These are phyloP conservation scores for Dromius quadrimaculatus DNA, from an alignment of 2,888 invertebrate species.

Conservation along the genomic window DNA sequence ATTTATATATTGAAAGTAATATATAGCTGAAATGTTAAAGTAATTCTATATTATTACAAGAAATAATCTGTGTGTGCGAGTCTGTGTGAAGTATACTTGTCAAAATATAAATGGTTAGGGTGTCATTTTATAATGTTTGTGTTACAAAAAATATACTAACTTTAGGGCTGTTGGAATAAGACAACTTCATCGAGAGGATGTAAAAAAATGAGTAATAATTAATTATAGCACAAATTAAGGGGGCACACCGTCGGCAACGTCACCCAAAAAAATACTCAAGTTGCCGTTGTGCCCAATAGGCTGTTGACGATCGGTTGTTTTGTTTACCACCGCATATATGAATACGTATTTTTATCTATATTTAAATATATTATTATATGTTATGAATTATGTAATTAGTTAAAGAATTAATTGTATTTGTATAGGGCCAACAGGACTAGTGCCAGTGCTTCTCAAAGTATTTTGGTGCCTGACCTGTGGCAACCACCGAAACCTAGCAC, in stretches of 20 bases:
- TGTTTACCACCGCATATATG: constrained; percentile 42
- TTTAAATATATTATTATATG: constrained; percentile 35
- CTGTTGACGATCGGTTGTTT: constrained; percentile 40
- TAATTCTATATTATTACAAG: constrained; percentile 64
- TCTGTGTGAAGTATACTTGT: constrained; percentile 61
- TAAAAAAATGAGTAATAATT: constrained; percentile 56
- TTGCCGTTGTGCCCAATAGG: constrained; percentile 3
- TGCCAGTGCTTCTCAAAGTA: neutral
- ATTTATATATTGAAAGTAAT: constrained; percentile 59
- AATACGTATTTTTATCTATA: constrained; percentile 33
- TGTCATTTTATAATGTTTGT: constrained; percentile 62
- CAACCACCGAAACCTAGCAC: constrained; percentile 64
- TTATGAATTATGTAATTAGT: constrained; percentile 29
- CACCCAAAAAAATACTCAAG: neutral
- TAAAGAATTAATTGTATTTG: constrained; percentile 48
- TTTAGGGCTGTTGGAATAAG: constrained; percentile 64
- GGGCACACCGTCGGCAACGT: neutral
- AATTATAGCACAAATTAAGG: constrained; percentile 54
- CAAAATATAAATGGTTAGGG: constrained; percentile 60
- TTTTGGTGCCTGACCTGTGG: constrained; percentile 20
- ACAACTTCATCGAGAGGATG: constrained; percentile 57
- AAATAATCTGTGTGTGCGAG: constrained; percentile 60
- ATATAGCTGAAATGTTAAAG: constrained; percentile 66
- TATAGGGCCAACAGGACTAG: constrained; percentile 42
- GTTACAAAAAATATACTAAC: constrained; percentile 60